phyloP scores from a whole-genome alignment of 1,140 invertebrate species.

The Drosophila nebulosa region DNA sequence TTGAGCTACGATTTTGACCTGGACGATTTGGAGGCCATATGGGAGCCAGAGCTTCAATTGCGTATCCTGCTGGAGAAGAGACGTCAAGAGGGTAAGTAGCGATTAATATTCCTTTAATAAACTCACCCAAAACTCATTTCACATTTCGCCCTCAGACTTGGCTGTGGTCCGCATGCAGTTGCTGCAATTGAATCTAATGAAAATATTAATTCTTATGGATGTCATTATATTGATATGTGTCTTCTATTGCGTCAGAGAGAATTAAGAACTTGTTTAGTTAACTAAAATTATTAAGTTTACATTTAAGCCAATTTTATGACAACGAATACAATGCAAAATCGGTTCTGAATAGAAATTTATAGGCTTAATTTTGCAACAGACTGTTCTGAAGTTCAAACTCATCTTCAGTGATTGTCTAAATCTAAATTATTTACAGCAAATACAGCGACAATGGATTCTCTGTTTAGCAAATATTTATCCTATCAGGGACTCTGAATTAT shows the following conservation, averaged over 20 bases:
- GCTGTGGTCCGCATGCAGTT: slow-evolving; percentile 37
- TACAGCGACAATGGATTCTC: no score
- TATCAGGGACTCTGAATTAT: no score
- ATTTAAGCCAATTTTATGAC: no score
- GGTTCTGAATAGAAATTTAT: no score
- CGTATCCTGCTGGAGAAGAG: slow-evolving; percentile 4
- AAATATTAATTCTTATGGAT: slow-evolving; percentile 44
- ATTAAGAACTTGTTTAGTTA: neutral
- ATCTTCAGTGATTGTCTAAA: no score
- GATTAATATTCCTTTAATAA: neutral
- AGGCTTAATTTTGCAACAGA: no score
- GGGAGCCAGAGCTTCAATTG: slow-evolving; percentile 9
- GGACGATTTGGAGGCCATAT: neutral
- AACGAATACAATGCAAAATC: no score
- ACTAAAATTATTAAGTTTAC: no score
- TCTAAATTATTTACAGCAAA: no score
- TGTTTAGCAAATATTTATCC: no score
- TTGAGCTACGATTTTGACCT: neutral
- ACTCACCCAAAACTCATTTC: neutral
- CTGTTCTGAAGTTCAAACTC: no score
- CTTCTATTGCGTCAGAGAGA: slow-evolving; percentile 7
- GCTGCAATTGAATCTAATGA: slow-evolving; percentile 53
- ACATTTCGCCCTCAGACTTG: slow-evolving; percentile 5
- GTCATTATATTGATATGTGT: slow-evolving; percentile 32
- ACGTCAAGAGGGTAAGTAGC: slow-evolving; percentile 25